These are phyloP conservation scores for Synodontis membranacea DNA, from an alignment of 2,113 vertebrate genomes.

Conservation along the genomic window DNA sequence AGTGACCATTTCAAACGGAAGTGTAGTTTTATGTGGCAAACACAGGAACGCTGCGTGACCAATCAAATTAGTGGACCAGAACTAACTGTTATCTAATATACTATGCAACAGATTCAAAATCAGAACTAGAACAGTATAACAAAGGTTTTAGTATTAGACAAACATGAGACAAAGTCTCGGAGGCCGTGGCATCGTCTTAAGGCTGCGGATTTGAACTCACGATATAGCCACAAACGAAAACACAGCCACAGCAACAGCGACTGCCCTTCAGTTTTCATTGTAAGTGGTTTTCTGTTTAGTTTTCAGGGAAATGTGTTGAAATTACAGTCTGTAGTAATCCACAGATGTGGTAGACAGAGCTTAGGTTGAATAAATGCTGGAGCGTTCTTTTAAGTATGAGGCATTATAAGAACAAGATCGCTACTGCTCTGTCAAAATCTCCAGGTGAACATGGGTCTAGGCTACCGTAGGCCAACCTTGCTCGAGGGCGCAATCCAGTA, in stretches of 20 bases:
- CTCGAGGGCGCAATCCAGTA: constrained; percentile 94
- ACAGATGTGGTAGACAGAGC: neutral
- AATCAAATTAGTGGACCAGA: neutral
- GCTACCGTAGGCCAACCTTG: constrained; percentile 77
- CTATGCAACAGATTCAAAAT: neutral
- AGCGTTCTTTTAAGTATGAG: neutral
- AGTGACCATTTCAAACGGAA: neutral
- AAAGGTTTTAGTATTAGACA: neutral
- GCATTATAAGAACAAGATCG: neutral
- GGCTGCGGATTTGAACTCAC: neutral
- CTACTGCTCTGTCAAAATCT: neutral
- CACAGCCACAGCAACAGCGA: neutral
- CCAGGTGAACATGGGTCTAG: neutral
- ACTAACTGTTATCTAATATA: neutral
- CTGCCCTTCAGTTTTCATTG: neutral
- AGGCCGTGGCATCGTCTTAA: neutral
- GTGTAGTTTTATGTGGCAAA: neutral
- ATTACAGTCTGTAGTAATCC: neutral
- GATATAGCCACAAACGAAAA: no score
- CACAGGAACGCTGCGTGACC: neutral
- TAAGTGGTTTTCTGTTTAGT: neutral
- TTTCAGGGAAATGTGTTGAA: neutral
- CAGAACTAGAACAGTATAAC: no score
- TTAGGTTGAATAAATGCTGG: neutral
- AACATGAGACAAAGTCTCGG: neutral